phyloP scores from a whole-genome alignment of 2,113 vertebrate genomes.

The Mellivora capensis region DNA sequence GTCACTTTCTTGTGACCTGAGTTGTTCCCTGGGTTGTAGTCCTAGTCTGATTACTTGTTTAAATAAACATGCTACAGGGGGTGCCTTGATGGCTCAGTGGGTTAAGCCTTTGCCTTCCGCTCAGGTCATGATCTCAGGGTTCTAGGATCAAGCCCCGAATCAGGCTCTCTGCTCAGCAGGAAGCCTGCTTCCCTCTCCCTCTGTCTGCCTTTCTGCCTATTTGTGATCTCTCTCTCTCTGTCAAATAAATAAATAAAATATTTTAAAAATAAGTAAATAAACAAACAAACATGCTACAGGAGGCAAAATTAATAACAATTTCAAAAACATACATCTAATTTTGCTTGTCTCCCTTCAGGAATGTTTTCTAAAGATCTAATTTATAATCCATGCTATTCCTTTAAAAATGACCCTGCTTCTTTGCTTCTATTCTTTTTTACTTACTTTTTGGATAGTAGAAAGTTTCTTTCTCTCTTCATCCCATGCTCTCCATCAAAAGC shows the following conservation, averaged over 20 bases:
- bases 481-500: neutral
- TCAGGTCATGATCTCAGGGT: too few relatives aligned
- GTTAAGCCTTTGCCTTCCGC: too few relatives aligned
- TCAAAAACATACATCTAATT: neutral
- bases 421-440: neutral
- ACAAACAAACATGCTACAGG: neutral
- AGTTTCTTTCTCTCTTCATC: neutral
- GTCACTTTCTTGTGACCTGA: neutral
- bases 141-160: too few relatives aligned
- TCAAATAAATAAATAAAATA: too few relatives aligned
- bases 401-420: neutral
- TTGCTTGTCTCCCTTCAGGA: neutral
- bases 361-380: neutral
- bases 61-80: neutral
- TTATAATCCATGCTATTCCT: neutral
- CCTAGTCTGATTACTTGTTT: neutral
- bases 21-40: neutral
- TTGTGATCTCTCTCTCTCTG: too few relatives aligned
- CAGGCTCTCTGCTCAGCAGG: too few relatives aligned
- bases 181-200: too few relatives aligned
- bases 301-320: constrained; percentile 11
- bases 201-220: too few relatives aligned
- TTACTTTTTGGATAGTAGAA: neutral
- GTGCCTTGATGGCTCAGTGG: too few relatives aligned
- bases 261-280: neutral